phyloP scores from a whole-genome alignment of 2,797 vertebrate genomes.

The Takifugu rubripes region DNA sequence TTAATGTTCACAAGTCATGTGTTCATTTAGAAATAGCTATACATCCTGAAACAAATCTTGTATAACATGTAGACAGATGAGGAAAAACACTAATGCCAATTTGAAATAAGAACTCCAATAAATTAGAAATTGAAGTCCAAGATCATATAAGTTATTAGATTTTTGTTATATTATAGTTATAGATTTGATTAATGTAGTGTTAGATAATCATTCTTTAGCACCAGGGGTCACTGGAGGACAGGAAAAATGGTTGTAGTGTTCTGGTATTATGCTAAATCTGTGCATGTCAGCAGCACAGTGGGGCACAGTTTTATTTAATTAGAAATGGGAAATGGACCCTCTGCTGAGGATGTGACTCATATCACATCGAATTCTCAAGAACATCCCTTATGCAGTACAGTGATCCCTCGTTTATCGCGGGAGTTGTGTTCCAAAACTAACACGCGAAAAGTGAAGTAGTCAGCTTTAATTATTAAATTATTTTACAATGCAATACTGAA shows the following conservation, averaged over 20 bases:
- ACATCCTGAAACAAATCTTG: not conserved
- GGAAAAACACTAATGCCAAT: not conserved
- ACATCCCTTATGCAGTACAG: not conserved
- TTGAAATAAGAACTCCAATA: slow-evolving; percentile 16
- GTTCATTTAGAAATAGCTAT: not conserved
- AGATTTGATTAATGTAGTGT: slow-evolving; percentile 8
- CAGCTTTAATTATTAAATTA: no score
- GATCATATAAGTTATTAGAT: slow-evolving; percentile 23
- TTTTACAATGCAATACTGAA: no score
- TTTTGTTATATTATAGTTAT: slow-evolving; percentile 2
- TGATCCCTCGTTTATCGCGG: no score
- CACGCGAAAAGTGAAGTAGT: not conserved
- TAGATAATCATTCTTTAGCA: slow-evolving; percentile 31
- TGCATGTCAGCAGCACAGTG: not conserved
- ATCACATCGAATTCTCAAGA: slow-evolving; percentile 16
- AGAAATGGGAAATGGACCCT: slow-evolving; percentile 25
- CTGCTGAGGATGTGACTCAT: slow-evolving; percentile 12
- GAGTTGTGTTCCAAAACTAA: no score
- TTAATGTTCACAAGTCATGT: slow-evolving; percentile 9
- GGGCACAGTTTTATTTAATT: not conserved
- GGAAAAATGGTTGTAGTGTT: slow-evolving; percentile 5
- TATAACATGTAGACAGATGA: not conserved
- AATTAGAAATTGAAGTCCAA: slow-evolving; percentile 24
- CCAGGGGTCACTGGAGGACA: slow-evolving; percentile 16
- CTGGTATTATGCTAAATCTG: not conserved